Percentiles rank a stretch among this genome's conserved stretches.
These are phyloP conservation scores for Alloplasta piceator DNA, from an alignment of 2,888 invertebrate genomes.

Conservation along the genomic window DNA sequence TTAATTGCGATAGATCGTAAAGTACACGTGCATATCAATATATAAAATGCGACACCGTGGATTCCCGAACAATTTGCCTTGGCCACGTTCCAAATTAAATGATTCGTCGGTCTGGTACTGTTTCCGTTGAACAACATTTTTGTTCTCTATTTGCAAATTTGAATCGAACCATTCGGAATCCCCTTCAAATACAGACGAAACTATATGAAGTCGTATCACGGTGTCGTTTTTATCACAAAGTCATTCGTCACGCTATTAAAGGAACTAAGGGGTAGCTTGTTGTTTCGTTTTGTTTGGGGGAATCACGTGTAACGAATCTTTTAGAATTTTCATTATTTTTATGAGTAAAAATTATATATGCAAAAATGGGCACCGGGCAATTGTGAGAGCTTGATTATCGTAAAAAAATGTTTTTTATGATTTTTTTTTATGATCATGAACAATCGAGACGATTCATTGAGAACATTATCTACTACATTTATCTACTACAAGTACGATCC, in stretches of 20 bases:
- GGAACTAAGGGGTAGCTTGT: constrained; percentile 42
- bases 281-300: background rate
- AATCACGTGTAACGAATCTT: too few relatives aligned
- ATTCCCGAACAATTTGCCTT: constrained; percentile 31
- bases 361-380: too few relatives aligned
- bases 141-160: background rate
- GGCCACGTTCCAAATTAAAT: constrained; percentile 37
- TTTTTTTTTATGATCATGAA: too few relatives aligned
- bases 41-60: constrained; percentile 41
- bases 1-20: constrained; percentile 57
- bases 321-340: too few relatives aligned
- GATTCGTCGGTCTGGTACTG: constrained; percentile 5
- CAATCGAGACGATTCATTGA: too few relatives aligned
- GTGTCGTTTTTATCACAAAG: constrained; percentile 44
- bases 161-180: background rate
- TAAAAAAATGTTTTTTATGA: too few relatives aligned
- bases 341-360: too few relatives aligned
- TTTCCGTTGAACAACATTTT: constrained; percentile 15
- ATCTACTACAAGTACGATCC: too few relatives aligned
- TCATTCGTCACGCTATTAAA: constrained; percentile 43
- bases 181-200: background rate
- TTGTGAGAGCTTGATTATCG: too few relatives aligned
- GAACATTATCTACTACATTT: too few relatives aligned
- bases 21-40: constrained; percentile 57
- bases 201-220: constrained; percentile 2